Conservation (phyloP, 2,888 invertebrate species). For the Epinotia bilunana region DNA sequence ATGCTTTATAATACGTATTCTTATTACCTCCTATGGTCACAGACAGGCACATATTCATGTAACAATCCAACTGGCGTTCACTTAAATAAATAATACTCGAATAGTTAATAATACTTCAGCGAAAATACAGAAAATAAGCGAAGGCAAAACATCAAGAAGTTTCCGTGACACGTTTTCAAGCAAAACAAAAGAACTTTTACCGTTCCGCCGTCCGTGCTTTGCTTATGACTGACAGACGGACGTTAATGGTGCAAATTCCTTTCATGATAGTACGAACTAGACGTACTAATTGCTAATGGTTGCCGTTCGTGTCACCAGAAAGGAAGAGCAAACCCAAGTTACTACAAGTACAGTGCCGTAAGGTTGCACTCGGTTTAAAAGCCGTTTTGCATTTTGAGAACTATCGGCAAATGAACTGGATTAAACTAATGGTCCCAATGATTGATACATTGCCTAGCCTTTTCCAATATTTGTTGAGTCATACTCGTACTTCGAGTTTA, state of each 20-base stretch:
- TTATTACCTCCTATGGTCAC: neutral
- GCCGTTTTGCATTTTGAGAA: slow-evolving; percentile 2
- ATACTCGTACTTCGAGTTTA: too few relatives aligned
- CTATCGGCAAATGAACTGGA: neutral
- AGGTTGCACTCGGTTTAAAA: neutral
- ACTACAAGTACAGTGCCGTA: neutral
- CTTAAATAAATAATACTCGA: too few relatives aligned
- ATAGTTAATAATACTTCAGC: neutral
- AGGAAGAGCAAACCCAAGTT: slow-evolving; percentile 7
- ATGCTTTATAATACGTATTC: neutral
- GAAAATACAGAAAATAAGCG: neutral
- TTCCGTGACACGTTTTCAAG: neutral
- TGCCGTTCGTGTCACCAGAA: slow-evolving; percentile 21
- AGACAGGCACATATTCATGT: too few relatives aligned
- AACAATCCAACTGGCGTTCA: too few relatives aligned
- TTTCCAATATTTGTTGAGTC: too few relatives aligned
- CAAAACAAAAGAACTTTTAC: slow-evolving; percentile 7
- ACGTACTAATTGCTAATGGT: slow-evolving; percentile 33
- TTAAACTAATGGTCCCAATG: neutral
- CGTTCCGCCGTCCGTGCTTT: slow-evolving; percentile 20
- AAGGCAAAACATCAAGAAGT: neutral
- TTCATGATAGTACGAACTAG: slow-evolving; percentile 29
- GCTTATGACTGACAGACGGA: slow-evolving; percentile 29
- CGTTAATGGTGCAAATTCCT: slow-evolving; percentile 30
- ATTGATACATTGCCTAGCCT: too few relatives aligned